phyloP scores from a whole-genome alignment of 2,888 invertebrate species.

The Perdita meconis region DNA sequence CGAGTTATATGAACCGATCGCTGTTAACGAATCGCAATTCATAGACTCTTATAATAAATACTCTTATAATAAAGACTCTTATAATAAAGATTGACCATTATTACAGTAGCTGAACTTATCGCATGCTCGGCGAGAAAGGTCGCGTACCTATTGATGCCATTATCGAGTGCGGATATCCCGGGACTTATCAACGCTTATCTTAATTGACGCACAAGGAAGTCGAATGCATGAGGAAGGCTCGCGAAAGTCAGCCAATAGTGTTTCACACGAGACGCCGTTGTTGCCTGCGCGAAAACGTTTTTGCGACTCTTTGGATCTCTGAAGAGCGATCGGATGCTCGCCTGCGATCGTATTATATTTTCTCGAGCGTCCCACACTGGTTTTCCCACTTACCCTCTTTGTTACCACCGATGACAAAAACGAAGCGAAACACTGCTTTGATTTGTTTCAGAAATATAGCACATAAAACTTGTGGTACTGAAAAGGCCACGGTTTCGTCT shows the following conservation, averaged over 20 bases:
- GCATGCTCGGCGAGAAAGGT: constrained; percentile 30
- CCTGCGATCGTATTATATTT: too few relatives aligned
- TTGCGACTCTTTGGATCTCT: neutral
- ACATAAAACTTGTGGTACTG: too few relatives aligned
- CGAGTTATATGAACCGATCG: neutral
- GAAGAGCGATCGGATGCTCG: neutral
- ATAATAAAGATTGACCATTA: constrained; percentile 15
- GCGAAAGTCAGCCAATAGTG: constrained; percentile 5
- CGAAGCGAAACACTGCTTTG: too few relatives aligned
- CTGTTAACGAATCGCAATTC: constrained; percentile 27
- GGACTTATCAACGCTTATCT: constrained; percentile 67
- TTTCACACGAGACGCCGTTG: neutral
- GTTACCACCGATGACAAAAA: too few relatives aligned
- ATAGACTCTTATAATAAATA: constrained; percentile 36
- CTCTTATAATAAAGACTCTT: too few relatives aligned
- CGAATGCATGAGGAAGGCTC: too few relatives aligned
- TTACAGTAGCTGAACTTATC: constrained; percentile 34
- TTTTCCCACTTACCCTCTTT: too few relatives aligned
- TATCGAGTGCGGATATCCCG: constrained; percentile 71
- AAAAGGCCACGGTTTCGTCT: too few relatives aligned
- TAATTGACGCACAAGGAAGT: constrained; percentile 68
- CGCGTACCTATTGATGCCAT: constrained; percentile 41
- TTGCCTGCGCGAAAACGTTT: neutral
- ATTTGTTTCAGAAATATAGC: too few relatives aligned
- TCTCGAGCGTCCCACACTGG: too few relatives aligned